phyloP scores from a whole-genome alignment of 30 jellyfish, hydroid and myxozoan genomes.

The Pelagia noctiluca region DNA sequence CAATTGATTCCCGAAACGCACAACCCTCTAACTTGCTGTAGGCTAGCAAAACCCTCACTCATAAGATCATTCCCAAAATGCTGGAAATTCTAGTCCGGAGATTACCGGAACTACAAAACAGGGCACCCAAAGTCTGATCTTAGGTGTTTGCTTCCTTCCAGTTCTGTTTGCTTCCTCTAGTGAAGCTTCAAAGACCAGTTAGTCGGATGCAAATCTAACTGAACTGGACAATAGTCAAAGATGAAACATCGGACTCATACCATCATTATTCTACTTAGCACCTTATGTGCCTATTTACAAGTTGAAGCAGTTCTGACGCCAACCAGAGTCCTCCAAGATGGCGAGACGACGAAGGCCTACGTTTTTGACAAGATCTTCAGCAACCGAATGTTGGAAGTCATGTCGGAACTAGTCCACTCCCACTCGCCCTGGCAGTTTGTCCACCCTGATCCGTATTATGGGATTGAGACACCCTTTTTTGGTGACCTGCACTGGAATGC shows the following conservation, averaged over 20 bases:
- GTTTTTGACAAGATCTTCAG: constrained; percentile 49
- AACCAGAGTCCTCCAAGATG: constrained; percentile 14
- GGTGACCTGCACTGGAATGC: constrained; percentile 75
- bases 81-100: too few relatives aligned
- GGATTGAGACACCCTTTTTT: not conserved
- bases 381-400: not conserved
- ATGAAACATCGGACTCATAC: not conserved
- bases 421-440: constrained; percentile 63
- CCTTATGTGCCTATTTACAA: not conserved
- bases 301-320: constrained; percentile 25
- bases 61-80: too few relatives aligned
- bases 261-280: not conserved
- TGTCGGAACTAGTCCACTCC: constrained; percentile 29
- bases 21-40: too few relatives aligned
- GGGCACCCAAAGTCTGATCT: too few relatives aligned
- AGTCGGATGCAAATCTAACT: not conserved
- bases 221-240: not conserved
- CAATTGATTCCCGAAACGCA: too few relatives aligned
- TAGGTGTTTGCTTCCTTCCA: too few relatives aligned
- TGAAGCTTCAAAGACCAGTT: not conserved
- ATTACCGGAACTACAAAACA: too few relatives aligned
- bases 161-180: not conserved
- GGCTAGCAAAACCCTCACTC: too few relatives aligned
- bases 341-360: not conserved
- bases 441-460: constrained; percentile 53